Conservation (phyloP, 2,888 invertebrate genomes). For the Podabrus alpinus region DNA sequence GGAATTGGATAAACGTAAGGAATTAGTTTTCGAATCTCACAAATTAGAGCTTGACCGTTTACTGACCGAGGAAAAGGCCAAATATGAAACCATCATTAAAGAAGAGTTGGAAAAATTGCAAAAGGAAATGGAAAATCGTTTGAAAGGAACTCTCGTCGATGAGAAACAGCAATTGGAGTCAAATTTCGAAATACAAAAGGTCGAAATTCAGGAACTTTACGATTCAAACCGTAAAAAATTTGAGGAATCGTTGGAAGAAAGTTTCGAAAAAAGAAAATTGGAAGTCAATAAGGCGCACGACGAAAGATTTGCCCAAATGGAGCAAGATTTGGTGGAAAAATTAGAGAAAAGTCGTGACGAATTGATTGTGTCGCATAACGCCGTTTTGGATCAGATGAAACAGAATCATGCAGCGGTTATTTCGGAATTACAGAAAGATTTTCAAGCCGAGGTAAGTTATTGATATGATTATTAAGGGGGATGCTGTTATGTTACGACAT, state of each 20-base stretch:
- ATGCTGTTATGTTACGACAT: background rate
- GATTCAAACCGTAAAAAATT: conserved; percentile 47
- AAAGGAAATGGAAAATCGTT: conserved; percentile 59
- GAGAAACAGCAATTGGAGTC: conserved; percentile 53
- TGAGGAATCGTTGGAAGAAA: conserved; percentile 47
- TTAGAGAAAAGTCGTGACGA: conserved; percentile 57
- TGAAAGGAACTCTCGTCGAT: conserved; percentile 44
- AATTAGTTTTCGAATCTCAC: conserved; percentile 51
- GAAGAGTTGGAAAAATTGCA: conserved; percentile 57
- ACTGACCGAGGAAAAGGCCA: conserved; percentile 50
- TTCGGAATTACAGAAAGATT: conserved; percentile 66
- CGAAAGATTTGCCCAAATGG: conserved; percentile 58
- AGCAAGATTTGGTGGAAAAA: conserved; percentile 59
- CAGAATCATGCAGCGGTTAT: conserved; percentile 65
- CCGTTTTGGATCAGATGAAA: conserved; percentile 59
- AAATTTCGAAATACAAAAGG: conserved; percentile 56
- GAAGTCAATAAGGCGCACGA: conserved; percentile 59
- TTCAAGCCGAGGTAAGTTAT: conserved; percentile 63
- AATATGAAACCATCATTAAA: conserved; percentile 49
- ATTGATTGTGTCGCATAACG: conserved; percentile 61
- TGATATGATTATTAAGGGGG: background rate
- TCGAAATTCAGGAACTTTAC: conserved; percentile 49
- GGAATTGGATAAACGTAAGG: conserved; percentile 52
- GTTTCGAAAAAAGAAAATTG: conserved; percentile 48
- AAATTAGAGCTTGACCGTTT: conserved; percentile 60